A percentile compares a stretch with the other conserved stretches of the same genome.
Evolutionary conservation across 1,140 invertebrate species (phyloP).

Genomic region (Calycopis cecrops): DNA sequence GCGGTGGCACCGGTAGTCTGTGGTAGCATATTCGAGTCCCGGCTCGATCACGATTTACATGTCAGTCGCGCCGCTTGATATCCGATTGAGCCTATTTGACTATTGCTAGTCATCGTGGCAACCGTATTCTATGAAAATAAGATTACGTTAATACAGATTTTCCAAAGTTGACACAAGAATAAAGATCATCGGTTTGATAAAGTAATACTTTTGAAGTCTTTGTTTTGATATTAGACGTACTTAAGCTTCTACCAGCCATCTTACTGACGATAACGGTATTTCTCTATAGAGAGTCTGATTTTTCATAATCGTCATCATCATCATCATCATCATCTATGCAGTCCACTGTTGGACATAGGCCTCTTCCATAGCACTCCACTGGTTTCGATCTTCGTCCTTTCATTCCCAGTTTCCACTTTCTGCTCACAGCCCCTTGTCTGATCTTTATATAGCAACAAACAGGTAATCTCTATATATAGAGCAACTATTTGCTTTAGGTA

Average conservation of each 20-base stretch:
- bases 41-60: constrained; percentile 69
- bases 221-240: constrained; percentile 10
- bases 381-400: too few species aligned
- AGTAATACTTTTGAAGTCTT: constrained; percentile 1
- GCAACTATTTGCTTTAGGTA: too few species aligned
- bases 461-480: too few species aligned
- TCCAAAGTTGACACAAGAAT: constrained; percentile 22
- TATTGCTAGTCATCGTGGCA: constrained; percentile 48
- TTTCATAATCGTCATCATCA: too few species aligned
- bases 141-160: constrained; percentile 43
- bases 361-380: too few species aligned
- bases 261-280: too few species aligned
- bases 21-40: constrained; percentile 63
- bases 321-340: too few species aligned
- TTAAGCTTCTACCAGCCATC: background rate
- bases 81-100: constrained; percentile 50
- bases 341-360: too few species aligned
- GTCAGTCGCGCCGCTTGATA: constrained; percentile 68
- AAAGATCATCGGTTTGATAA: constrained; percentile 7
- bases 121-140: constrained; percentile 49
- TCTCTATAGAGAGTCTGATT: too few species aligned
- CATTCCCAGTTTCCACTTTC: too few species aligned
- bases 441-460: too few species aligned
- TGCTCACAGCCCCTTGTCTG: too few species aligned
- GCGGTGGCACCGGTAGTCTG: constrained; percentile 66